Conservation (phyloP, 2,113 vertebrate species). For the Sapajus apella region DNA sequence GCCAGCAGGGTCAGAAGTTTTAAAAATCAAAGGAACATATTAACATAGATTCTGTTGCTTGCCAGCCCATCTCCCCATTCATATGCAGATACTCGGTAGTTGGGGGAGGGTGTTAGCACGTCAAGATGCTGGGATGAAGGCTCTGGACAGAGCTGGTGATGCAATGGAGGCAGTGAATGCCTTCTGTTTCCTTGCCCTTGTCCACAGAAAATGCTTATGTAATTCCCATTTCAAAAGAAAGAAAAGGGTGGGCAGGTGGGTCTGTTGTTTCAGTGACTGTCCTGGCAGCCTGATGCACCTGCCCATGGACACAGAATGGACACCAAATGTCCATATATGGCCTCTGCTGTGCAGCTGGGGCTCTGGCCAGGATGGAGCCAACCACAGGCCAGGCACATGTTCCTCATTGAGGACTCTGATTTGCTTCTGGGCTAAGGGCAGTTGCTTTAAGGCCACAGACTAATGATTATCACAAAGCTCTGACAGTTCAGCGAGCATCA, state of each 20-base stretch:
- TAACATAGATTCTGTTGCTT: not conserved
- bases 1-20: not conserved
- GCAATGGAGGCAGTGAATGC: not conserved
- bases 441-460: no score
- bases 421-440: not conserved
- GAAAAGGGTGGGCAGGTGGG: rapidly evolving
- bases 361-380: not conserved
- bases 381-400: rapidly evolving
- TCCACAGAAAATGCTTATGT: not conserved
- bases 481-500: not conserved
- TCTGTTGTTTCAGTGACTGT: not conserved
- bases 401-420: rapidly evolving
- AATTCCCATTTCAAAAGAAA: not conserved
- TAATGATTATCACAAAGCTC: not conserved
- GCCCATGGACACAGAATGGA: not conserved
- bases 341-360: not conserved
- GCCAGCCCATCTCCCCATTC: not conserved
- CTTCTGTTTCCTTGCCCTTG: not conserved
- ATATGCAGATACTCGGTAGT: rapidly evolving
- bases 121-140: not conserved
- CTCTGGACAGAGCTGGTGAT: not conserved
- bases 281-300: not conserved
- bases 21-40: not conserved
- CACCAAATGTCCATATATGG: not conserved
- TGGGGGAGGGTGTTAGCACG: rapidly evolving